Conservation (phyloP, 1,140 invertebrate species). For the Micrasema minimum region DNA sequence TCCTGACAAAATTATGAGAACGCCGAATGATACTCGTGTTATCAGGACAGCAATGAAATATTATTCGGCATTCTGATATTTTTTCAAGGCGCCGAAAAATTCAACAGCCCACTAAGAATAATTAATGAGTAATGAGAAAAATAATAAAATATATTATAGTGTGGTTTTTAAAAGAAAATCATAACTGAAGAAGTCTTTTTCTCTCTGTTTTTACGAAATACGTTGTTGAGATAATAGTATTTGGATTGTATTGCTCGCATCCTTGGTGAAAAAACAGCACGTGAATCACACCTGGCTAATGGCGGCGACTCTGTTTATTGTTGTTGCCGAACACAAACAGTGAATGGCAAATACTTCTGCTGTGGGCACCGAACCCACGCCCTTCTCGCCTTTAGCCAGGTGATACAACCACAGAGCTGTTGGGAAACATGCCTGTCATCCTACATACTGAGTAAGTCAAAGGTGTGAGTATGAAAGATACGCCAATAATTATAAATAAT, state of each 20-base stretch:
- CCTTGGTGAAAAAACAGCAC: conserved; percentile 20
- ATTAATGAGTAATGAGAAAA: too few species aligned
- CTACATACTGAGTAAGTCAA: conserved; percentile 19
- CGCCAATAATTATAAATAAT: too few species aligned
- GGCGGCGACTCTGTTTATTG: conserved; percentile 24
- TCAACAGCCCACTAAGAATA: too few species aligned
- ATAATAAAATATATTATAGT: too few species aligned
- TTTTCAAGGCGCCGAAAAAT: too few species aligned
- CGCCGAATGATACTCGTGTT: too few species aligned
- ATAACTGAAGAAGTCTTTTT: too few species aligned
- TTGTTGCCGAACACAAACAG: conserved; percentile 21
- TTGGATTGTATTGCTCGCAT: conserved; percentile 16
- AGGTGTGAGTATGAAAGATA: background rate
- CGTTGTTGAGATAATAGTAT: conserved; percentile 11
- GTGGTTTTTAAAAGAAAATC: too few species aligned
- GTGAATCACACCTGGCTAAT: conserved; percentile 31
- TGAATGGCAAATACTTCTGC: conserved; percentile 24
- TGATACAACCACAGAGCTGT: conserved; percentile 16
- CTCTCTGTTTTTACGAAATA: too few species aligned
- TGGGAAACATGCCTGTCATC: conserved; percentile 23
- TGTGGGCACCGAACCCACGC: conserved; percentile 29
- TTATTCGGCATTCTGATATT: too few species aligned
- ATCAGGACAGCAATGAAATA: too few species aligned
- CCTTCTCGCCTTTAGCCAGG: background rate
- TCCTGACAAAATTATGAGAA: too few species aligned